These are phyloP conservation scores for Luscinia megarhynchos DNA, from an alignment of 2,797 vertebrate genomes.

Conservation along the genomic window DNA sequence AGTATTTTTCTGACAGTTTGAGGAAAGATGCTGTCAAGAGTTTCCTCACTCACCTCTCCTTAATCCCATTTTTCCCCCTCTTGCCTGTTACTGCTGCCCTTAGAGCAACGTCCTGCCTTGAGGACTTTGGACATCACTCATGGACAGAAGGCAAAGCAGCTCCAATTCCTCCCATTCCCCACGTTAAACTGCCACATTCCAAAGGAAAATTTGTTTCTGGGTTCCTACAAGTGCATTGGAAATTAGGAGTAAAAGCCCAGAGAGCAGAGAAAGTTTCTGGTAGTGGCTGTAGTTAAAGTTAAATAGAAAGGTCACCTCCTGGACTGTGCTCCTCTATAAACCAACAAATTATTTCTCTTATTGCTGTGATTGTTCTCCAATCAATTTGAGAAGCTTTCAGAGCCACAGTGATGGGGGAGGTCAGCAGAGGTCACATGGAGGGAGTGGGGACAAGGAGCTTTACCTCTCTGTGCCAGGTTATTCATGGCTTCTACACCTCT, in stretches of 20 bases:
- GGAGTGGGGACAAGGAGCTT: not conserved
- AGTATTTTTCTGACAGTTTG: not conserved
- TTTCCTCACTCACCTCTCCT: not conserved
- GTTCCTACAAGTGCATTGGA: not conserved
- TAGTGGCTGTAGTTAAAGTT: not conserved
- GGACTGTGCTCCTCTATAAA: not conserved
- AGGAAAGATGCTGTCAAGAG: not conserved
- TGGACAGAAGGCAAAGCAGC: not conserved
- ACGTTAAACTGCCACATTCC: fast-evolving
- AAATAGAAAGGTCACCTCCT: not conserved
- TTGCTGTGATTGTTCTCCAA: not conserved
- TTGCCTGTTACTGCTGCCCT: not conserved
- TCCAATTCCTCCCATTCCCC: not conserved
- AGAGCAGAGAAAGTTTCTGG: not conserved
- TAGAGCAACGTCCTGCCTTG: fast-evolving
- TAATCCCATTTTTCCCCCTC: not conserved
- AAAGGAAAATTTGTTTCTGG: not conserved
- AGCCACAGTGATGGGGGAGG: not conserved
- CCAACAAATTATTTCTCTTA: not conserved
- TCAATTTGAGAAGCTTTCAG: not conserved
- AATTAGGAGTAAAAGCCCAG: not conserved
- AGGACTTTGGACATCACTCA: not conserved
- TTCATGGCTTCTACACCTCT: not conserved
- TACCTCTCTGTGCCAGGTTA: not conserved
- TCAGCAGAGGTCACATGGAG: not conserved